Evolutionary conservation across 2,888 invertebrate species (phyloP).

Genomic region (Amphipyra tragopoginis): DNA sequence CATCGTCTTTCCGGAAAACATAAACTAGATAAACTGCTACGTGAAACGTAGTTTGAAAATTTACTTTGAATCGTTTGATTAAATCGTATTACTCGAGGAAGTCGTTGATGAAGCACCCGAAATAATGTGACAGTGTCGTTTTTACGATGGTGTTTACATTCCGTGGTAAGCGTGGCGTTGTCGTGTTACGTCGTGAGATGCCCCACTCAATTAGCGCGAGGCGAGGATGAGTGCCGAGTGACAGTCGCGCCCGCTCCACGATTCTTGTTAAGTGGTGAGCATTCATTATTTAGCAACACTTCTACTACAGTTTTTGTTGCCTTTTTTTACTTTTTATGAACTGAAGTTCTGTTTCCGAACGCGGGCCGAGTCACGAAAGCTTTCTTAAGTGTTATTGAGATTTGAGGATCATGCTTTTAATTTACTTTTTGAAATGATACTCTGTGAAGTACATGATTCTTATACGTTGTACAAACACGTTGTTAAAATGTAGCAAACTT

Average conservation of each 20-base stretch:
- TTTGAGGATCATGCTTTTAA: constrained; percentile 32
- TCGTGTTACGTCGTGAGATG: constrained; percentile 60
- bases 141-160: constrained; percentile 69
- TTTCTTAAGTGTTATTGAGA: constrained; percentile 41
- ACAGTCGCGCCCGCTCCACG: constrained; percentile 64
- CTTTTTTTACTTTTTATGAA: constrained; percentile 37
- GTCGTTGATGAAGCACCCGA: constrained; percentile 46
- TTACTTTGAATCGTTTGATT: constrained; percentile 44
- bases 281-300: constrained; percentile 69
- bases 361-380: constrained; percentile 26
- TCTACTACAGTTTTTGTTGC: constrained; percentile 39
- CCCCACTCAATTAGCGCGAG: constrained; percentile 71
- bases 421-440: constrained; percentile 12
- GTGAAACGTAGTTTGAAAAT: constrained; percentile 31
- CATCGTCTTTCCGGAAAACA: constrained; percentile 40
- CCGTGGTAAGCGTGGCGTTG: constrained; percentile 58
- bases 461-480: constrained; percentile 9
- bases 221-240: constrained; percentile 72
- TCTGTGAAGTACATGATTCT: constrained; percentile 6
- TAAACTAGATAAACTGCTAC: constrained; percentile 40
- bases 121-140: constrained; percentile 58
- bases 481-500: not conserved
- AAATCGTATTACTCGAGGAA: constrained; percentile 31
- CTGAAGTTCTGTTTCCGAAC: constrained; percentile 49
- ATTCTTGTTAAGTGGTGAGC: constrained; percentile 64